Percentiles rank a stretch among this genome's conserved stretches.
Conservation (phyloP, 2,797 vertebrate species). For the Myotis vivesi region DNA sequence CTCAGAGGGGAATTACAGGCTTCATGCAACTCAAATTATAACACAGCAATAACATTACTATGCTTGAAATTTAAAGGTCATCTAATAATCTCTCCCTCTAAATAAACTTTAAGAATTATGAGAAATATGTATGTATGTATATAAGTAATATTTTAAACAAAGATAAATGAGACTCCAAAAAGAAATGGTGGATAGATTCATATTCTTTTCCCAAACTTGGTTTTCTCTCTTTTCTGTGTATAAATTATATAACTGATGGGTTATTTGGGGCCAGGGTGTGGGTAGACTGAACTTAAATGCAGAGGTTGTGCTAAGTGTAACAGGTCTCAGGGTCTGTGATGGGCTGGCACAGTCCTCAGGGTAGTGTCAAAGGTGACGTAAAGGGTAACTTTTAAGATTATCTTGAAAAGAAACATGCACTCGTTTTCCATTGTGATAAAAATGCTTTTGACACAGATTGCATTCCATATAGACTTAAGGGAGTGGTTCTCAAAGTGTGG, state of each 20-base stretch:
- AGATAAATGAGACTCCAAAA: background rate
- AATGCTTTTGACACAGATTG: background rate
- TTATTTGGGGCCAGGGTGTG: fast-evolving
- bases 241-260: background rate
- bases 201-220: background rate
- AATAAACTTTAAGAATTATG: background rate
- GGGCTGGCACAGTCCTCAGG: background rate
- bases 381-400: background rate
- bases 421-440: background rate
- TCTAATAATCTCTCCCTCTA: background rate
- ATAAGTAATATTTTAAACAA: slow-evolving; percentile 4
- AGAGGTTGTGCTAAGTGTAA: background rate
- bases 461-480: background rate
- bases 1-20: background rate
- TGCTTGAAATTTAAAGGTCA: background rate
- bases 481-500: background rate
- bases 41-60: background rate
- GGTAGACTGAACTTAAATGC: background rate
- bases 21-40: background rate
- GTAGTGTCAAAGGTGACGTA: background rate
- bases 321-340: background rate
- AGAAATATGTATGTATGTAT: background rate
- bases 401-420: background rate
- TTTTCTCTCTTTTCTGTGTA: background rate
- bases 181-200: background rate